These are phyloP conservation scores for Cataglyphis albicans DNA, from an alignment of 2,888 invertebrate genomes.

Conservation along the genomic window DNA sequence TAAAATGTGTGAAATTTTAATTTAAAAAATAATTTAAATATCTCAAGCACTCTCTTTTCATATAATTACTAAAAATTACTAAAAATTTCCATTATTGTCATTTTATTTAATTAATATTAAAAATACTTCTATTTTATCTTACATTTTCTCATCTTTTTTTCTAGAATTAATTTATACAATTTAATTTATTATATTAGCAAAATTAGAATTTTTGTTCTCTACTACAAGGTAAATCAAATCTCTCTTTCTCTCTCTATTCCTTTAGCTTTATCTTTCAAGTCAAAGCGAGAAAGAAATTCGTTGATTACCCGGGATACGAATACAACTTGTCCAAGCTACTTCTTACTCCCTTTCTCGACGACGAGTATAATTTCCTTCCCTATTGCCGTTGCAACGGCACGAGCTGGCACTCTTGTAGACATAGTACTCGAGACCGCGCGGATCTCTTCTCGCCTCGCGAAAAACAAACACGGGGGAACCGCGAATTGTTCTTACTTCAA, in stretches of 20 bases:
- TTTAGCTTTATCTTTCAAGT: neutral
- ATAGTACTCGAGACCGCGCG: slow-evolving; percentile 49
- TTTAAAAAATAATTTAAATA: neutral
- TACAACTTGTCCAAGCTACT: slow-evolving; percentile 10
- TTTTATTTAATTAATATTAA: neutral
- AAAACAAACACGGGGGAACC: slow-evolving; percentile 71
- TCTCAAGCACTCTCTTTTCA: neutral
- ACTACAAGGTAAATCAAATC: slow-evolving; percentile 20
- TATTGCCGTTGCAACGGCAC: slow-evolving; percentile 9
- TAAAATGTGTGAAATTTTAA: neutral
- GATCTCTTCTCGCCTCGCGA: slow-evolving; percentile 62
- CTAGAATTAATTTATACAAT: slow-evolving; percentile 24
- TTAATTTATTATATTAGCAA: slow-evolving; percentile 30
- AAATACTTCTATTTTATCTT: neutral
- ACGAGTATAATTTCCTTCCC: slow-evolving; percentile 40
- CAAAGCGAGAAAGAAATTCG: slow-evolving; percentile 8
- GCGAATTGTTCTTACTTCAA: slow-evolving; percentile 70
- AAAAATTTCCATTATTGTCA: neutral
- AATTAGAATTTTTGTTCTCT: slow-evolving; percentile 14
- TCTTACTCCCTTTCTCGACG: slow-evolving; percentile 29
- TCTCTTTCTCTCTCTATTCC: neutral
- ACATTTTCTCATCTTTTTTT: neutral
- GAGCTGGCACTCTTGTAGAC: slow-evolving; percentile 60
- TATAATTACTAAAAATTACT: neutral
- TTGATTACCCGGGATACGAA: slow-evolving; percentile 40